phyloP scores from a whole-genome alignment of 2,113 vertebrate species.

The Scophthalmus maximus region DNA sequence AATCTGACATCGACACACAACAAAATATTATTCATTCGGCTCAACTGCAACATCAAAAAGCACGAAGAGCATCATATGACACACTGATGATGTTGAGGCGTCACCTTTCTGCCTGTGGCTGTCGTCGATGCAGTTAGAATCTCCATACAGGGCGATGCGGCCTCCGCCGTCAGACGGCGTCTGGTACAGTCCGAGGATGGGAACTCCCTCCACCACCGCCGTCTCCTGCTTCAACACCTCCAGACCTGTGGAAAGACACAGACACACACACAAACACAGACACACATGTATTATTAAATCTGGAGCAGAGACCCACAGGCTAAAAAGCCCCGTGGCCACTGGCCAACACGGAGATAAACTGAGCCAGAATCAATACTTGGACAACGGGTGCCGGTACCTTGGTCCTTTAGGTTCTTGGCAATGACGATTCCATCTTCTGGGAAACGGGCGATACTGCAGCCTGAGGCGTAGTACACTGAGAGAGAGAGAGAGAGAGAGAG shows the following conservation, averaged over 20 bases:
- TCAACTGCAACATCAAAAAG: not conserved
- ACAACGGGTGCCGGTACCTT: conserved; percentile 84
- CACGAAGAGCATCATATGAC: not conserved
- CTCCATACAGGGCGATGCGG: conserved; percentile 93
- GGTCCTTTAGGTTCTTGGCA: conserved; percentile 96
- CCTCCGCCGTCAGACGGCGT: conserved; percentile 91
- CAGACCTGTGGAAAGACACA: conserved; percentile 82
- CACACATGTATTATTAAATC: not conserved
- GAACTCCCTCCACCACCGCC: conserved; percentile 90
- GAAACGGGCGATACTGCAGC: conserved; percentile 96
- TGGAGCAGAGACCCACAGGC: not conserved
- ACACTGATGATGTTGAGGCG: accelerated
- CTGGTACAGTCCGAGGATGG: conserved; percentile 95
- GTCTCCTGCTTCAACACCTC: conserved; percentile 98
- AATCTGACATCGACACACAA: conserved; percentile 80
- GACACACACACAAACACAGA: not conserved
- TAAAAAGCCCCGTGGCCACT: not conserved
- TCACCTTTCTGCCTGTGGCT: conserved; percentile 98
- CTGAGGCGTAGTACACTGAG: conserved; percentile 97
- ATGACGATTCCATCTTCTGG: conserved; percentile 97
- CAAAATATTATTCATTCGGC: not conserved
- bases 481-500: not conserved
- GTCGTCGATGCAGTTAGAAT: conserved; percentile 98
- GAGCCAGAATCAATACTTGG: conserved; percentile 10
- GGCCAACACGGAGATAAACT: conserved; percentile 9